Evolutionary conservation across 2,888 invertebrate species (phyloP), one percentile per base, ranked within the genome.

Genomic region (Aproaerema taeniolella): DNA sequence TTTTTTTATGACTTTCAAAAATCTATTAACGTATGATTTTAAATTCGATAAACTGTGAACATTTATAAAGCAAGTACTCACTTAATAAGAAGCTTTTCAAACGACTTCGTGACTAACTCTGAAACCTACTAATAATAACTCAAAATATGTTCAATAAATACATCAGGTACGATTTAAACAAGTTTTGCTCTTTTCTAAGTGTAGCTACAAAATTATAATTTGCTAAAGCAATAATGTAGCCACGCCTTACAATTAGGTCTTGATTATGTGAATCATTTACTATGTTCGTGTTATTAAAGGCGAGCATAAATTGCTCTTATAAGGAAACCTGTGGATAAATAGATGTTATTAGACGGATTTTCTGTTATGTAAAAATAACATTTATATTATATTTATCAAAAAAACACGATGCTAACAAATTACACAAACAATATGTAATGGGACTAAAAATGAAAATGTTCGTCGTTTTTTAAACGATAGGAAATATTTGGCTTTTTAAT

Each of bases 231-330:
- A 67, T 71, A 67, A 64, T 58, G 58, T 63, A 58, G 63, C 70
- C 73, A 70, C 75, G 71, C 71, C 72, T 69, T 47, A 67, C 68
- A 70, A 74, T 77, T 75, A 77, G 63, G 53, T 56, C 56, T 63
- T 58, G 60, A 70, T 74, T 72, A 69, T 67, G 58, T 62, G 59
- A 58, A 61, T 60, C 58, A 52, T 54, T 58, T 67, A 56, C 47
- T 45, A 44, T 42, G 38, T 35, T 38, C 26, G 41, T 43, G 52
- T 53, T 53, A 57, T 58, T 58, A 60, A 53, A 53, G 45, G 45
- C 45, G 46, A 42, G 43, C 47, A 45, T 47, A 48, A 47, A 52
- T 46, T 45, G 34, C 47, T 53, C 63, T 55, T 60, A 61, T 55
- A 67, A 58, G 67, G 67, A 56, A 67, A 67, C 59, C 53, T 45